These are phyloP conservation scores for Popillia japonica DNA, from an alignment of 1,140 invertebrate genomes.

Conservation along the genomic window DNA sequence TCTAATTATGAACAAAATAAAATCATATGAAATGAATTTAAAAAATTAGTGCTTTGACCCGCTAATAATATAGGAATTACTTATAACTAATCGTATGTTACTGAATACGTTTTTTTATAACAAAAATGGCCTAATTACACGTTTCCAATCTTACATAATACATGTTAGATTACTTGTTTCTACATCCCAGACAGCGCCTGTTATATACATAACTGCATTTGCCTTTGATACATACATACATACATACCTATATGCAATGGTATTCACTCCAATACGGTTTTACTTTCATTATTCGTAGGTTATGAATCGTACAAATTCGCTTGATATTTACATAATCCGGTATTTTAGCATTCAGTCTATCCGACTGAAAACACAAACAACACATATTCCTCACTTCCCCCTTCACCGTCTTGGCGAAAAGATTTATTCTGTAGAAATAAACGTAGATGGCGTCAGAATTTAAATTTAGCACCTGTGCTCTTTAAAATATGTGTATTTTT, in stretches of 20 bases:
- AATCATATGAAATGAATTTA: too few species aligned
- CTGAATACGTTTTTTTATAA: too few species aligned
- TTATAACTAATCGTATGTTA: too few species aligned
- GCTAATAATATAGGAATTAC: too few species aligned
- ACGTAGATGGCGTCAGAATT: constrained; percentile 12
- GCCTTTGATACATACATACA: neutral
- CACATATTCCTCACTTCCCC: neutral
- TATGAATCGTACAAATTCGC: neutral
- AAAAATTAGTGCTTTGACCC: too few species aligned
- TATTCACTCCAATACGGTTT: neutral
- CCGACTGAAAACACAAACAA: constrained; percentile 1
- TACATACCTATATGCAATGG: too few species aligned
- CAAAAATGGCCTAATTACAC: too few species aligned
- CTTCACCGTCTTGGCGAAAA: neutral
- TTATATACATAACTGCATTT: neutral
- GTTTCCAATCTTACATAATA: neutral
- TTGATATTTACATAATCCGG: constrained; percentile 17
- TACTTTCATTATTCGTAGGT: neutral
- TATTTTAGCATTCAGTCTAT: neutral
- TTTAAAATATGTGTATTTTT: neutral
- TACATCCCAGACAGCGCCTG: neutral
- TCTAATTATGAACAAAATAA: neutral
- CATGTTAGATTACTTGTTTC: neutral
- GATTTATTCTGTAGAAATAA: constrained; percentile 22
- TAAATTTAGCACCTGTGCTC: constrained; percentile 27